Base-by-base conservation (phyloP, 2,888 invertebrate genomes). In the Synergus umbraculus region DNA sequence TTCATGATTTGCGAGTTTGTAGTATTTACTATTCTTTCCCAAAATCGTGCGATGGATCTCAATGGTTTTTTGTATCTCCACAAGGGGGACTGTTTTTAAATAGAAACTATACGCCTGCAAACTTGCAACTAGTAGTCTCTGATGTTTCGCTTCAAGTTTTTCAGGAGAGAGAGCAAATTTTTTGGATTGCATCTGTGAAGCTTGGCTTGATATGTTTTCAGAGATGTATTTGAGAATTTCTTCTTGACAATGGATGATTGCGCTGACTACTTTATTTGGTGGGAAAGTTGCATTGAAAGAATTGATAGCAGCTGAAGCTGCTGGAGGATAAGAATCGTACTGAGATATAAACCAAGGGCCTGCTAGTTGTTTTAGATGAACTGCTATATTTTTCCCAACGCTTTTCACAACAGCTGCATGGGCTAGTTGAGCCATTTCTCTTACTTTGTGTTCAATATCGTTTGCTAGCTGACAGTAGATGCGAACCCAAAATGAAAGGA, bases 281-380 rank as follows among this genome's bases (percentile, higher is more conserved):
- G 97, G 95, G 92, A 98, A 98, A 0, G 97, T 96, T 81, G 94
- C 95, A 86, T 93, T 93, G 85, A 97, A 96, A 5, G 96, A 94
- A 84, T 93, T 92, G 54, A 92, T 92, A 1, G 97, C 97, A 80
- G 95, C 94, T 84, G 94, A 94, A 8, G 97, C 96, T 22, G 97
- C 97, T 12, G 97, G 97, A 60, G 96, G 95, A 92, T 97, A 97
- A 13, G 95, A 95, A 91, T 98, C 98, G 93, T 96, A 96, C 90
- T 96, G 96, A 77, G 97, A 96, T 66, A 96, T 94, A 88, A 98
- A 95, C 98, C 98, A 98, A 4, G 95, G 94, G 1, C 97, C 97
- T 89, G 95, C 95, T 81, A 98, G 90, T 89, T 94, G 95, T 88
- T 96, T 96, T 77, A 98, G 93, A 90, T 95, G 95, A 1, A 97